Evolutionary conservation across 2,888 invertebrate genomes (phyloP), one percentile per base, ranked within the genome.

Genomic region (Cantharis nigra): DNA sequence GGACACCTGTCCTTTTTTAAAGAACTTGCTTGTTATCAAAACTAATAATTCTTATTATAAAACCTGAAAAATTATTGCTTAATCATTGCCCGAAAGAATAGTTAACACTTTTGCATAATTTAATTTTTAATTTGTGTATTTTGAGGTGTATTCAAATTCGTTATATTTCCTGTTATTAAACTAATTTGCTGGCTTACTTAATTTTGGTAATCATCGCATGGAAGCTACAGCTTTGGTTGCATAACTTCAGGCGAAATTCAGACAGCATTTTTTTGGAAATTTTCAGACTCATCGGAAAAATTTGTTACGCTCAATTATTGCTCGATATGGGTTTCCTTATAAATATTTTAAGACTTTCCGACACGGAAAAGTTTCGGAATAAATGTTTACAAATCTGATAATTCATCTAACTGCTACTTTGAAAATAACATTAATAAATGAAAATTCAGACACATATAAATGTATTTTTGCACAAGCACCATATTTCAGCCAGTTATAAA

Each of bases 401-500:
- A 49, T 49, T 49, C 49, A 73, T 76, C 30, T 76, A 76, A 76
- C 72, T 73, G 76, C 76, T 76, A 76, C 72, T 70, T 62, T 33
- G n/a, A 28, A 62, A 63, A 70, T 70, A 77, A 62, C 67, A 70
- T 63, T 30, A 70, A 74, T 26, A 30, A 64, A 23, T 70, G 74
- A 77, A 76, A 74, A 70, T 77, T 71, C 74, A 77, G 77, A 77
- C 77, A 77, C 71, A 75, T 70, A 76, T 70, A 78, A 67, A 76
- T 74, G 78, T 78, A 78, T 76, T 78, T 78, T 74, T 74, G 76
- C 79, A 65, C 79, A 78, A 77, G 79, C 75, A 81, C 83, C 83
- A 85, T 89, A 90, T 90, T 90, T 89, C 87, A 89, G 89, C 82
- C 83, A 84, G 84, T 86, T 86, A 84, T 81, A 83, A 85, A 85